Evolutionary conservation across 2,888 invertebrate species (phyloP), one percentile per base, ranked within the genome.

Genomic region (Macrosiphum euphorbiae): DNA sequence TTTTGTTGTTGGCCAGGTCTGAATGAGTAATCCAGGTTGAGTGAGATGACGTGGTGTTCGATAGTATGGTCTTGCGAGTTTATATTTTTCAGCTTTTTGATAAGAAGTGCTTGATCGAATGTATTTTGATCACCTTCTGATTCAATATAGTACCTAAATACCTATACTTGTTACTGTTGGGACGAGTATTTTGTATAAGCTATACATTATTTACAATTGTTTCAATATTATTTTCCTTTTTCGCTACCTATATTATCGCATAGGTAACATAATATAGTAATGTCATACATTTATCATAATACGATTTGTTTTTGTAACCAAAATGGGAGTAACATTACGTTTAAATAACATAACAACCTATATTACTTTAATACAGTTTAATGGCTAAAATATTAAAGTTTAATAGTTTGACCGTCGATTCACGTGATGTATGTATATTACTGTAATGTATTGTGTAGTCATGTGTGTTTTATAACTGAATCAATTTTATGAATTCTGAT

Each of bases 401-500:
- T 5, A 13, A 84, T 20, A 47, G 84, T 90, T 41, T 84, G 52
- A 90, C 35, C 78, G 28, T 78, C 26, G 26, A 44, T 84, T 58
- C 58, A 47, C 91, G 20, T 78, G 55, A 55, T 91, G 24, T 58
- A 44, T 55, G 58, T 4, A 78, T 58, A n/a, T 28, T 78, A 90
- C n/a, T 35, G 11, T 90, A 50, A 78, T 41, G 35, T 50, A 41
- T 90, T 88, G 90, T 84, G 91, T 41, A 91, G 52, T 91, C 91
- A 55, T 41, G 84, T 55, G 84, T 52, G 85, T 91, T 91, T 85
- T 85, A 85, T 85, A 58, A 91, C 58, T 44, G 91, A 86, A 91
- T 86, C 85, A 58, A n/a, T 52, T 91, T 44, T 44, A 55, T 78
- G 20, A 20, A 91, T 55, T 55, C 20, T 78, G 35, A 20, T 85